A percentile compares a stretch with the other conserved stretches of the same genome.
Evolutionary conservation across 2,888 invertebrate species (phyloP).

Genomic region (Megalurothrips usitatus): DNA sequence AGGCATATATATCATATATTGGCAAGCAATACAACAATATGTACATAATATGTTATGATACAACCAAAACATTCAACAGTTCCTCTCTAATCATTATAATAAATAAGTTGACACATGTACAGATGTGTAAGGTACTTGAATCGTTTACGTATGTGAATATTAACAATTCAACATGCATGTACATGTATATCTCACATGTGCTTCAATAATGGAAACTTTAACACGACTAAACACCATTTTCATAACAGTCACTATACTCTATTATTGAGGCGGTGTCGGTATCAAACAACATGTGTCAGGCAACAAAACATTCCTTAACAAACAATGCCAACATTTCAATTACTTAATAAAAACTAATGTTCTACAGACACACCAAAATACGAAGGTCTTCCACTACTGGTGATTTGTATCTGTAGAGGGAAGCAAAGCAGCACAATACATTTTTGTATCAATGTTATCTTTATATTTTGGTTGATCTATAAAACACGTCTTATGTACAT

Average conservation of each 20-base stretch:
- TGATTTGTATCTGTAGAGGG: background rate
- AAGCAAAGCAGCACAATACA: slow-evolving; percentile 17
- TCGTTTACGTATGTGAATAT: slow-evolving; percentile 21
- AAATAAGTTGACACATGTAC: slow-evolving; percentile 26
- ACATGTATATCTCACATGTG: background rate
- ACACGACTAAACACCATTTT: slow-evolving; percentile 4
- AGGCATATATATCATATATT: slow-evolving; percentile 25
- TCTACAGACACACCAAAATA: slow-evolving; percentile 25
- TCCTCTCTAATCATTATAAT: background rate
- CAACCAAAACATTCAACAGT: slow-evolving; percentile 15
- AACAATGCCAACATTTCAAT: slow-evolving; percentile 17
- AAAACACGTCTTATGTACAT: slow-evolving; percentile 2
- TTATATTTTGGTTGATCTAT: slow-evolving; percentile 27
- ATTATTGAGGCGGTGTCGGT: slow-evolving; percentile 22
- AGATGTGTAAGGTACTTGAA: slow-evolving; percentile 25
- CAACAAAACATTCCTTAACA: slow-evolving; percentile 12
- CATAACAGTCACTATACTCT: slow-evolving; percentile 16
- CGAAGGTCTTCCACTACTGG: slow-evolving; percentile 22
- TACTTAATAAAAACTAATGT: background rate
- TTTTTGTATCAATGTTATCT: background rate
- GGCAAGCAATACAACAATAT: slow-evolving; percentile 26
- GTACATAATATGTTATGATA: slow-evolving; percentile 14
- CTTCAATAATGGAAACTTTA: slow-evolving; percentile 15
- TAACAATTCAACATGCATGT: slow-evolving; percentile 20
- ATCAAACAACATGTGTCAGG: slow-evolving; percentile 24